Base-by-base conservation (phyloP, 2,797 vertebrate species). In the Coilia nasus region DNA sequence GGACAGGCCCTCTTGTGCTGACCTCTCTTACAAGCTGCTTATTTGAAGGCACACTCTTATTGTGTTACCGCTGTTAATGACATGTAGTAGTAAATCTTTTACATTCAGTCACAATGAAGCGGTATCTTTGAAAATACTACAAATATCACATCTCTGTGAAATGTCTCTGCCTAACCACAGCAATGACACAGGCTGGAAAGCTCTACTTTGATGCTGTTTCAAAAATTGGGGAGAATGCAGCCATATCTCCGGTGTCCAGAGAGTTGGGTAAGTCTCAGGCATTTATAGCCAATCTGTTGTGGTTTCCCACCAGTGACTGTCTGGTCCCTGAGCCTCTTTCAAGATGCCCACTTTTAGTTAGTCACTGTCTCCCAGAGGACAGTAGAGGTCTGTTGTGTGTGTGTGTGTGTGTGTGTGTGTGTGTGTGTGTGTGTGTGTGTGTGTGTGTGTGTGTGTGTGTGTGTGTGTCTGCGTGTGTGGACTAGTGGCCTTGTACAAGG, bases 131-230 rank as follows among this genome's bases (percentile, higher is more conserved):
- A 15, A 15, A 15, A 41, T 41, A 19, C n/a, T 85, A 44, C 44
- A 88, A 89, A 87, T 50, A 85, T 15, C 17, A 21, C 67, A 50
- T 67, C 15, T 81, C 67, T 21, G 23, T 25, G 21, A 28, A 56
- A 15, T 62, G 5, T 88, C 88, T 67, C 28, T 83, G 12, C 87
- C 19, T 91, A 90, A 86, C 88, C 88, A 86, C 93, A 99, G 98
- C 96, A 84, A 99, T 99, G 98, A 94, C 96, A 83, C 91, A 96
- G 91, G 97, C 98, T 71, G 98, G 98, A 91, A 98, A 96, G 95
- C 92, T 97, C 47, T 99, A 99, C 95, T 99, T 97, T 87, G 98
- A 99, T 84, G 97, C 96, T 80, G 95, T 99, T 90, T 96, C 97
- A 88, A 99, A 97, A 95, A 97, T 99, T 15, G 98, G 98, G 56